A percentile compares a stretch with the other conserved stretches of the same genome.
These are phyloP conservation scores for Blastobasis adustella DNA, from an alignment of 2,888 invertebrate genomes.

Conservation along the genomic window DNA sequence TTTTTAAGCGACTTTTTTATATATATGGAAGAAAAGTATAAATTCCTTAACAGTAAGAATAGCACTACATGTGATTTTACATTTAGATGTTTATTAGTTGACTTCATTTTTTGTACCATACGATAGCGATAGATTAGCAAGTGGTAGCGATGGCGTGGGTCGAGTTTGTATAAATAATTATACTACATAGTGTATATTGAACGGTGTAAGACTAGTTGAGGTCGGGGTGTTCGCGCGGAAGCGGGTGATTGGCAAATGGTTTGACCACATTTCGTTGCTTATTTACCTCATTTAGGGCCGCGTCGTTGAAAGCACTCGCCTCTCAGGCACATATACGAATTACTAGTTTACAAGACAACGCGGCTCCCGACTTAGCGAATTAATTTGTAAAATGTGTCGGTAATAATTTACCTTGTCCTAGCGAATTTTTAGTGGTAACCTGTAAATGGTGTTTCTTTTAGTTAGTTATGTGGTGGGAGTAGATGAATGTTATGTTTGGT, in stretches of 20 bases:
- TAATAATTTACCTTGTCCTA: slow-evolving; percentile 50
- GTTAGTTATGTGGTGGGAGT: slow-evolving; percentile 58
- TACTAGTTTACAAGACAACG: slow-evolving; percentile 40
- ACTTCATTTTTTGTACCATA: slow-evolving; percentile 65
- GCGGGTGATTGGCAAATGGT: slow-evolving; percentile 45
- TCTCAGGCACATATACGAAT: slow-evolving; percentile 41
- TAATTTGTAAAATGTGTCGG: slow-evolving; percentile 47
- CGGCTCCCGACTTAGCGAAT: slow-evolving; percentile 48
- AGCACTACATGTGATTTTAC: slow-evolving; percentile 76
- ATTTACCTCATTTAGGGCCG: too few relatives aligned
- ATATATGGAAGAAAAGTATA: slow-evolving; percentile 64
- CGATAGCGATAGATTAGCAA: slow-evolving; percentile 43
- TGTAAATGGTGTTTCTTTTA: slow-evolving; percentile 42
- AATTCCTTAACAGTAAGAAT: slow-evolving; percentile 74
- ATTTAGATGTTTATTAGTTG: slow-evolving; percentile 66
- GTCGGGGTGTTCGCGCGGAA: slow-evolving; percentile 9
- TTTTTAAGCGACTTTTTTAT: slow-evolving; percentile 77
- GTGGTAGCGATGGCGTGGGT: slow-evolving; percentile 56
- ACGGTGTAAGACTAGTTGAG: slow-evolving; percentile 29
- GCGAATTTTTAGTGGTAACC: slow-evolving; percentile 68
- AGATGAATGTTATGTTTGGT: slow-evolving; percentile 65
- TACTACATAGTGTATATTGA: slow-evolving; percentile 29
- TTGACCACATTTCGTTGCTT: slow-evolving; percentile 55
- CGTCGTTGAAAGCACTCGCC: background rate
- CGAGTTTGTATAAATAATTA: slow-evolving; percentile 59